Evolutionary conservation across 2,888 invertebrate species (phyloP).

Genomic region (Melanostoma scalare): DNA sequence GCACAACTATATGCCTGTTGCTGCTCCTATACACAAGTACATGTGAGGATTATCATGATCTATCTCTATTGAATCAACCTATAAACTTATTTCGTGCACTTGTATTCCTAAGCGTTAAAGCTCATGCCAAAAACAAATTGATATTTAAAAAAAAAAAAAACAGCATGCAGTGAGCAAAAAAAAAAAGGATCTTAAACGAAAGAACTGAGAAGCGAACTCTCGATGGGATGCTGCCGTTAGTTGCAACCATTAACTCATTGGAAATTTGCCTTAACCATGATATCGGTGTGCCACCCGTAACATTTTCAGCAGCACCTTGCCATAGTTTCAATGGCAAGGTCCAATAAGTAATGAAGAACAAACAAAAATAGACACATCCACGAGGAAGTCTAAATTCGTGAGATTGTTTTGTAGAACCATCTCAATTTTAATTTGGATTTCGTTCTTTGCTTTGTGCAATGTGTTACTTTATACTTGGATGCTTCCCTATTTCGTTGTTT

Average conservation of each 20-base stretch:
- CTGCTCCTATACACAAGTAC: background rate
- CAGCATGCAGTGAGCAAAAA: conserved; percentile 3
- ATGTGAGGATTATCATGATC: conserved; percentile 63
- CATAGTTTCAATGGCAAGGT: conserved; percentile 9
- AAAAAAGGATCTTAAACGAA: conserved; percentile 26
- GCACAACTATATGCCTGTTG: background rate
- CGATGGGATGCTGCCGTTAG: conserved; percentile 50
- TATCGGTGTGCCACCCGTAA: conserved; percentile 58
- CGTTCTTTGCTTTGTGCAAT: conserved; percentile 1
- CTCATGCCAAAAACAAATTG: conserved; percentile 72
- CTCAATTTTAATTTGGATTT: conserved; percentile 58
- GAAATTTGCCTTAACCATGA: conserved; percentile 44
- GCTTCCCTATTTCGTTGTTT: conserved; percentile 3
- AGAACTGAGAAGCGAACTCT: conserved; percentile 41
- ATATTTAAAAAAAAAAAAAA: conserved; percentile 42
- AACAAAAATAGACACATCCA: conserved; percentile 37
- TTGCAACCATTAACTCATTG: conserved; percentile 61
- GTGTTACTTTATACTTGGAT: conserved; percentile 13
- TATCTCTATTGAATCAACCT: conserved; percentile 58
- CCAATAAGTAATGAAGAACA: conserved; percentile 15
- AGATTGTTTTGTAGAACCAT: conserved; percentile 55
- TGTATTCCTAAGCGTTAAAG: conserved; percentile 56
- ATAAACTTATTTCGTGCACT: conserved; percentile 65
- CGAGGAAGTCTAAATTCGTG: conserved; percentile 65
- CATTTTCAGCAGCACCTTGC: conserved; percentile 61